Conservation (phyloP, 2,797 vertebrate species). For the Tragopan temminckii region DNA sequence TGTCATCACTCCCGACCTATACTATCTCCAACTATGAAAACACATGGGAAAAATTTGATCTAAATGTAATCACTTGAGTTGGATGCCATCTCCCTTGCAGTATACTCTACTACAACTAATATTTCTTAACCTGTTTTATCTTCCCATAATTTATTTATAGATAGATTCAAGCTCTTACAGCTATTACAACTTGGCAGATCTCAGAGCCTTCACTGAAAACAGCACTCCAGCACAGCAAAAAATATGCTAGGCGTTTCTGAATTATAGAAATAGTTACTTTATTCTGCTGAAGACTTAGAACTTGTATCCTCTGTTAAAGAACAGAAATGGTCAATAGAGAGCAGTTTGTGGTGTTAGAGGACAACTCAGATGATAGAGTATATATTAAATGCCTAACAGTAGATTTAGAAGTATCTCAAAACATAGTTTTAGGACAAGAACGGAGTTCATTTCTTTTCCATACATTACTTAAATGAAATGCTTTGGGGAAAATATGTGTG, state of each 20-base stretch:
- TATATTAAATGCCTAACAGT: background rate
- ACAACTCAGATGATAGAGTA: background rate
- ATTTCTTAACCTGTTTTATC: constrained; percentile 3
- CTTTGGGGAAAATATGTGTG: background rate
- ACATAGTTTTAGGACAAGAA: background rate
- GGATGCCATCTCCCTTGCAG: background rate
- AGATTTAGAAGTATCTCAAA: background rate
- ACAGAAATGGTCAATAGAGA: background rate
- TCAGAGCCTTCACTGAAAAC: constrained; percentile 33
- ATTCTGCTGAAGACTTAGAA: background rate
- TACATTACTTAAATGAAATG: background rate
- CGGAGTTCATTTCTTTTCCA: background rate
- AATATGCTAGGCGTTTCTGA: background rate
- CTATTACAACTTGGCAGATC: constrained; percentile 3
- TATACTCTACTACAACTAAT: background rate
- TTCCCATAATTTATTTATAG: constrained; percentile 21
- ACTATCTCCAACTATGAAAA: background rate
- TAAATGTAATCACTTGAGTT: background rate
- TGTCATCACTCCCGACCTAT: background rate
- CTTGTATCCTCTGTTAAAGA: background rate
- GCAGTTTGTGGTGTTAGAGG: background rate
- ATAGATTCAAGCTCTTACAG: constrained; percentile 13
- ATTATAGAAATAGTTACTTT: background rate
- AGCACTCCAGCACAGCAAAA: background rate
- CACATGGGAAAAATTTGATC: background rate